Conservation (phyloP, 2,888 invertebrate species). For the Eupithecia pulchellata region DNA sequence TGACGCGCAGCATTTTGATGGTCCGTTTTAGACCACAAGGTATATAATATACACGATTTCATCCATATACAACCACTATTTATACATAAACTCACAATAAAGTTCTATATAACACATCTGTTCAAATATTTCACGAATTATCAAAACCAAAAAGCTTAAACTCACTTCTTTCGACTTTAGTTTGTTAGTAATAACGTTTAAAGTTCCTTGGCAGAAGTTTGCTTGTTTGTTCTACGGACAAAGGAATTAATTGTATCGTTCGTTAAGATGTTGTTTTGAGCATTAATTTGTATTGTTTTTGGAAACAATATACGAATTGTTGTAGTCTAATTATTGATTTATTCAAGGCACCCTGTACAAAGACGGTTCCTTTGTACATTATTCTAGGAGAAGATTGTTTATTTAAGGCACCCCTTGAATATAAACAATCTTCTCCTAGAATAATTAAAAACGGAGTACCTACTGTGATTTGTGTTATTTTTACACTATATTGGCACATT, state of each 20-base stretch:
- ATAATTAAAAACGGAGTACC: no score
- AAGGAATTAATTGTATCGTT: constrained; percentile 66
- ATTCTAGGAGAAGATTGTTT: no score
- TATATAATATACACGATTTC: constrained; percentile 77
- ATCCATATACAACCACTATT: constrained; percentile 55
- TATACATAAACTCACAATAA: constrained; percentile 63
- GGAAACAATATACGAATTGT: constrained; percentile 59
- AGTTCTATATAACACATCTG: constrained; percentile 64
- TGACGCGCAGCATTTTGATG: constrained; percentile 74
- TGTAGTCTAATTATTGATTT: constrained; percentile 3
- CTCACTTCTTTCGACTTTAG: constrained; percentile 27
- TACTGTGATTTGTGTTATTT: not conserved
- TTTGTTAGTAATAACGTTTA: not conserved
- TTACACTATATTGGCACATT: not conserved
- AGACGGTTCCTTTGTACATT: no score
- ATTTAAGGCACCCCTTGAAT: no score
- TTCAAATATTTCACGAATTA: constrained; percentile 56
- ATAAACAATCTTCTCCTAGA: no score
- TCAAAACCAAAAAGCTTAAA: constrained; percentile 22
- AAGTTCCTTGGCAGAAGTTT: constrained; percentile 27
- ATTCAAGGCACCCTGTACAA: no score
- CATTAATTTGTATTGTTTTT: constrained; percentile 54
- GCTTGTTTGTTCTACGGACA: constrained; percentile 53
- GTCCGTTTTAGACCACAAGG: constrained; percentile 70
- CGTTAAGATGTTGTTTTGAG: constrained; percentile 55